phyloP scores from a whole-genome alignment of 2,888 invertebrate genomes.

The Rhagonycha lutea region DNA sequence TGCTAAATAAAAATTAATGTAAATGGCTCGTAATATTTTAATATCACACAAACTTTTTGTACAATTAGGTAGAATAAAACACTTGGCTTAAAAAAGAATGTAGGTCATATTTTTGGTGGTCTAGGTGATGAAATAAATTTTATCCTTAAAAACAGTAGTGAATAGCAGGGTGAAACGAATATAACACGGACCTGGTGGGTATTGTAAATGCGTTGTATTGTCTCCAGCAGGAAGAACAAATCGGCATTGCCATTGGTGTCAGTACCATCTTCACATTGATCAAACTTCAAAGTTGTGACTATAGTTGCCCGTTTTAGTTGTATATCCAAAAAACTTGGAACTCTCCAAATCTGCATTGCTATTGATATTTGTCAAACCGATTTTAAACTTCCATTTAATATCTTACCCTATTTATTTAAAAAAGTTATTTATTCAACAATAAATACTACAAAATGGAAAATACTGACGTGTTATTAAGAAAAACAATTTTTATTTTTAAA shows the following conservation, averaged over 20 bases:
- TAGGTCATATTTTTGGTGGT: constrained; percentile 21
- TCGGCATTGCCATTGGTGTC: constrained; percentile 36
- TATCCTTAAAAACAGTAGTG: constrained; percentile 18
- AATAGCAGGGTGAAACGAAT: constrained; percentile 26
- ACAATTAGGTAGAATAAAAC: constrained; percentile 14
- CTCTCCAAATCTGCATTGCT: constrained; percentile 8
- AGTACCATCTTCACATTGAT: constrained; percentile 41
- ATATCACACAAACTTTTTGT: constrained; percentile 1
- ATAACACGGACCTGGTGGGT: constrained; percentile 28
- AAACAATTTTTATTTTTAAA: not conserved
- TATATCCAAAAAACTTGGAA: constrained; percentile 13
- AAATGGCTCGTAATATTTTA: not conserved
- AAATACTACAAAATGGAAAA: not conserved
- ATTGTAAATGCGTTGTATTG: constrained; percentile 31
- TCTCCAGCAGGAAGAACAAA: constrained; percentile 33
- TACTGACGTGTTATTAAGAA: not conserved
- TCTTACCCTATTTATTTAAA: constrained; percentile 11
- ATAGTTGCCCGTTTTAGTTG: constrained; percentile 32
- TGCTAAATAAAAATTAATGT: not conserved
- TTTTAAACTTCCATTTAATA: constrained; percentile 9
- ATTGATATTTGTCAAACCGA: constrained; percentile 17
- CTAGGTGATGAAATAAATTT: constrained; percentile 24
- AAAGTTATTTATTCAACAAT: constrained; percentile 11
- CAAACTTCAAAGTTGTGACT: constrained; percentile 40
- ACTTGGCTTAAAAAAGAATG: constrained; percentile 17